Percentiles rank a stretch among this genome's conserved stretches.
Evolutionary conservation across 2,113 vertebrate genomes (phyloP).

Genomic region (Calonectris borealis): DNA sequence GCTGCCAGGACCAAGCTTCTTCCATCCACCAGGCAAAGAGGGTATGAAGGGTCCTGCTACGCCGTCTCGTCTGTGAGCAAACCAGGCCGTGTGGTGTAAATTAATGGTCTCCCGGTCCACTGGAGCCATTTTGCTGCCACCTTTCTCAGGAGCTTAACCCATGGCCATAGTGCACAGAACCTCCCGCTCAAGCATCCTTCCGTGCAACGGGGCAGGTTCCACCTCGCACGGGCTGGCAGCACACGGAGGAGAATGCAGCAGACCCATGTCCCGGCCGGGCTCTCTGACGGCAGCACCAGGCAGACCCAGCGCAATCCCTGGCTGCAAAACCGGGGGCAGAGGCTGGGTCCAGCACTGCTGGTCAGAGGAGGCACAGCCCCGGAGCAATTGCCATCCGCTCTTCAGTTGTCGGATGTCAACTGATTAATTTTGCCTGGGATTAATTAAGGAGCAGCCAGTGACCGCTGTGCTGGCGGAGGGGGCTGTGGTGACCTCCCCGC

Average conservation of each 20-base stretch:
- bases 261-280: neutral
- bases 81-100: neutral
- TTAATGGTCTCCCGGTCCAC: neutral
- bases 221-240: fast-evolving
- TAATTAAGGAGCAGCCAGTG: constrained; percentile 31
- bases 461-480: neutral
- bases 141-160: neutral
- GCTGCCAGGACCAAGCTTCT: neutral
- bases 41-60: neutral
- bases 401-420: constrained; percentile 57
- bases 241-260: neutral
- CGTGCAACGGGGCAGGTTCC: neutral
- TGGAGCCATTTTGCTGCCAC: neutral
- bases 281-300: fast-evolving
- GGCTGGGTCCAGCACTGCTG: fast-evolving
- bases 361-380: neutral
- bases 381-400: neutral
- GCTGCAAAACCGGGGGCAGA: neutral
- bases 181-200: neutral
- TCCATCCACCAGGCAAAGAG: fast-evolving
- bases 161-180: neutral
- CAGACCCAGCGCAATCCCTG: neutral
- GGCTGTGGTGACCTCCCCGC: neutral
- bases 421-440: constrained; percentile 64
- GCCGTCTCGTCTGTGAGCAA: fast-evolving